Percentiles rank a stretch among this genome's conserved stretches.
Evolutionary conservation across 2,113 vertebrate genomes (phyloP).

Genomic region (Pterocles orientalis): DNA sequence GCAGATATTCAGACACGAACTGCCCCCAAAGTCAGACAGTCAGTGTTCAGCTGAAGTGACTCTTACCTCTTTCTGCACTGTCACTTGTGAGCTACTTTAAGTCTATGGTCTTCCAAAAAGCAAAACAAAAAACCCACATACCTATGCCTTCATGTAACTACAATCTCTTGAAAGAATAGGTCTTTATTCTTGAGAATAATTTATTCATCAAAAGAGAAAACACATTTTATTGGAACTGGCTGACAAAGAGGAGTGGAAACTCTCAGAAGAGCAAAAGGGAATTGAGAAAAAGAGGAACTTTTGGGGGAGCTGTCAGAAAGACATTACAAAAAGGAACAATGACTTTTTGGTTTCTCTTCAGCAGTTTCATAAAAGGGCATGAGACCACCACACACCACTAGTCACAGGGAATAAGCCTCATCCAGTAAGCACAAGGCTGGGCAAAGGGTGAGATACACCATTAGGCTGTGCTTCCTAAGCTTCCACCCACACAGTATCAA

Average conservation of each 20-base stretch:
- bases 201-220: not conserved
- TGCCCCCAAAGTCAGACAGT: not conserved
- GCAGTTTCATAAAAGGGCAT: conserved; percentile 16
- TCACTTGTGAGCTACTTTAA: not conserved
- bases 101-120: not conserved
- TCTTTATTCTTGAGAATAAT: not conserved
- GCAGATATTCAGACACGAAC: not conserved
- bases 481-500: not conserved
- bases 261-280: conserved; percentile 9
- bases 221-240: not conserved
- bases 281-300: conserved; percentile 40
- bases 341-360: not conserved
- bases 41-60: not conserved
- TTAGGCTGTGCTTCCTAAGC: not conserved
- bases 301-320: not conserved
- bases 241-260: conserved; percentile 7
- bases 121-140: not conserved
- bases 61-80: not conserved
- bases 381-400: not conserved
- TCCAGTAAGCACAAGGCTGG: not conserved
- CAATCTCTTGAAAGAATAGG: not conserved
- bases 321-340: conserved; percentile 38
- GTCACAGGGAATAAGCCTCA: not conserved
- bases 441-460: not conserved
- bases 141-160: not conserved